Conservation (phyloP, 2,113 vertebrate species). For the Gyps fulvus region DNA sequence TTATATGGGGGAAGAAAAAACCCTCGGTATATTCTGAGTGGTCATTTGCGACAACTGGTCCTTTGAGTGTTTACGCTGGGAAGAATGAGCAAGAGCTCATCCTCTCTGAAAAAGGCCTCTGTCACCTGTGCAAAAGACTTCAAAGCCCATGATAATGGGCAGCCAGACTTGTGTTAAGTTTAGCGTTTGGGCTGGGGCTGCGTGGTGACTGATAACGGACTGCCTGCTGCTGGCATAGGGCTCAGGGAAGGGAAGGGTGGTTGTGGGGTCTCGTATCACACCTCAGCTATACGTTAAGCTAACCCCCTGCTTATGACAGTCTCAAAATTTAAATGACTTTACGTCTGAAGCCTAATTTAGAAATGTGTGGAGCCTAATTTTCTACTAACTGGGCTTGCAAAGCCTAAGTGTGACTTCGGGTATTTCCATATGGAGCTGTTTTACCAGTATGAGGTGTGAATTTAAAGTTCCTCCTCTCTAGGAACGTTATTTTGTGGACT, state of each 20-base stretch:
- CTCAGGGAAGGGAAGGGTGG: fast-evolving
- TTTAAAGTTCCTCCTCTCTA: background rate
- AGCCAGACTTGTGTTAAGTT: fast-evolving
- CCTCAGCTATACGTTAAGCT: background rate
- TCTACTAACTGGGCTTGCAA: background rate
- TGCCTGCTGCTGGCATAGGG: background rate
- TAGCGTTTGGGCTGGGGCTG: background rate
- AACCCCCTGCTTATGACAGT: background rate
- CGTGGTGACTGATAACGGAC: fast-evolving
- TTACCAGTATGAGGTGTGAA: slow-evolving; percentile 12
- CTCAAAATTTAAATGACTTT: background rate
- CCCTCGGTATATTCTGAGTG: background rate
- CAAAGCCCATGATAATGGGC: fast-evolving
- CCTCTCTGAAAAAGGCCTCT: background rate
- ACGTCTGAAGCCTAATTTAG: background rate
- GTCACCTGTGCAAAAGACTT: fast-evolving
- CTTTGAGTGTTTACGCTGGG: background rate
- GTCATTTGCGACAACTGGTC: background rate
- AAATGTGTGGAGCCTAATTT: background rate
- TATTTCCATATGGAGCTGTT: slow-evolving; percentile 39
- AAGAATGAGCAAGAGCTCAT: background rate
- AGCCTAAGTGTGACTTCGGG: background rate
- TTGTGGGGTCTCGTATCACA: too few relatives aligned
- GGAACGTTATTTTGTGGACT: background rate
- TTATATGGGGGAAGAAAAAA: background rate